Conservation (phyloP, 2,113 vertebrate genomes). For the Chloropsis hardwickii region DNA sequence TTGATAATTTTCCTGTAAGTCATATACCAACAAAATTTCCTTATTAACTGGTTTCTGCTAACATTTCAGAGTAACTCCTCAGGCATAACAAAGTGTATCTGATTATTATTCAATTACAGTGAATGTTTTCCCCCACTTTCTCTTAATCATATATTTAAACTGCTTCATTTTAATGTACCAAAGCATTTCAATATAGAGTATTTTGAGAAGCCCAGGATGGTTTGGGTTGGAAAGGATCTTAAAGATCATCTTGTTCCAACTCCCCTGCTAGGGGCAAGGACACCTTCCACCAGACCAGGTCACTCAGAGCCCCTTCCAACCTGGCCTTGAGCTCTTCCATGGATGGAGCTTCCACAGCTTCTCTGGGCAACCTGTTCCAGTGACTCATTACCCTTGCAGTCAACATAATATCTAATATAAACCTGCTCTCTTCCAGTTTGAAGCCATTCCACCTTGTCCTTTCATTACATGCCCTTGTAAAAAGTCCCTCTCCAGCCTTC, state of each 20-base stretch:
- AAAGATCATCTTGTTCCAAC: no score
- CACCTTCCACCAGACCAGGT: no score
- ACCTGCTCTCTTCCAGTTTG: not conserved
- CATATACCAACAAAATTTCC: not conserved
- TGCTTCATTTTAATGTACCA: not conserved
- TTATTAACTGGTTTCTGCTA: not conserved
- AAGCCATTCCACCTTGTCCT: not conserved
- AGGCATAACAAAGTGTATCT: not conserved
- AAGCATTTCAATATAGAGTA: not conserved
- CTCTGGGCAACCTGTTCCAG: no score
- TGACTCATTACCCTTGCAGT: not conserved
- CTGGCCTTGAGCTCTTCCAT: no score
- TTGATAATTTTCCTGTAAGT: not conserved
- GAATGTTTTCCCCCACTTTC: accelerated
- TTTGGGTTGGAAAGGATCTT: no score
- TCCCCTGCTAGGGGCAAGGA: no score
- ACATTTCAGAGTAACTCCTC: not conserved
- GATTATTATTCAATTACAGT: not conserved
- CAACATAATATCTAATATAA: not conserved
- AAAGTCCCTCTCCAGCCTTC: not conserved
- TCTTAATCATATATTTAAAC: not conserved
- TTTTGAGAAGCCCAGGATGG: no score
- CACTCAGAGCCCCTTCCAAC: no score
- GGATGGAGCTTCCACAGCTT: no score
- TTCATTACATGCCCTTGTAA: not conserved